Percentiles rank a stretch among this genome's conserved stretches.
Conservation (phyloP, 2,888 invertebrate genomes). For the Thereva unica region DNA sequence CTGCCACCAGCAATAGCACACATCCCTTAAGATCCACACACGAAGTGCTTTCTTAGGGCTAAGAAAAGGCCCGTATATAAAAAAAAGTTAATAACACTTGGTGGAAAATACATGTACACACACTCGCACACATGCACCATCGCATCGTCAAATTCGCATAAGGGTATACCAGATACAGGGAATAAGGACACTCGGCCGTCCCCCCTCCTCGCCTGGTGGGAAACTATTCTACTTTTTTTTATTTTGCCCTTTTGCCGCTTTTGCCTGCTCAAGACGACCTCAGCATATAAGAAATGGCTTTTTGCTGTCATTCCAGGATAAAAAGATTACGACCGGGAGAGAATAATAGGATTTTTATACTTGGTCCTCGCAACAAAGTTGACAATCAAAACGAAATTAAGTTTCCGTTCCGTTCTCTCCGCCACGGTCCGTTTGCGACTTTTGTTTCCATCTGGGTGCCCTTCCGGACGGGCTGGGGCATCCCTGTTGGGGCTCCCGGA, state of each 20-base stretch:
- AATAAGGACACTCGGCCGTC: conserved; percentile 1
- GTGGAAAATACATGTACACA: conserved; percentile 14
- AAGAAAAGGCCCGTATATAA: conserved; percentile 10
- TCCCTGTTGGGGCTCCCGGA: conserved; percentile 10
- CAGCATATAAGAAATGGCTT: conserved; percentile 31
- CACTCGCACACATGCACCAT: conserved; percentile 7
- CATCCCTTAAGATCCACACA: conserved; percentile 3
- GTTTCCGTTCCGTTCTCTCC: conserved; percentile 38
- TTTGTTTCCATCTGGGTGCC: conserved; percentile 36
- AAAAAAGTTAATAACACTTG: conserved; percentile 34
- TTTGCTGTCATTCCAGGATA: conserved; percentile 35
- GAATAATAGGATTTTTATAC: conserved; percentile 36
- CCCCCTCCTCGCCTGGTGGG: not conserved
- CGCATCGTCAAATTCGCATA: conserved; percentile 5
- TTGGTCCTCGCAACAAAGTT: conserved; percentile 40
- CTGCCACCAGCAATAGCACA: conserved; percentile 19
- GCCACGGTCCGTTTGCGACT: conserved; percentile 33
- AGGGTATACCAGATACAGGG: not conserved
- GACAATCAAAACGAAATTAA: conserved; percentile 43
- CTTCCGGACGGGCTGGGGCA: not conserved
- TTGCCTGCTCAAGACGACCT: conserved; percentile 19
- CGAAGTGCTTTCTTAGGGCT: conserved; percentile 10
- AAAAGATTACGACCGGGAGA: conserved; percentile 30
- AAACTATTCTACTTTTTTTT: conserved; percentile 3
- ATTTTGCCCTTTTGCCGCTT: conserved; percentile 16